Base-by-base conservation (phyloP, 1,140 invertebrate species). In the Eumeta japonica region DNA sequence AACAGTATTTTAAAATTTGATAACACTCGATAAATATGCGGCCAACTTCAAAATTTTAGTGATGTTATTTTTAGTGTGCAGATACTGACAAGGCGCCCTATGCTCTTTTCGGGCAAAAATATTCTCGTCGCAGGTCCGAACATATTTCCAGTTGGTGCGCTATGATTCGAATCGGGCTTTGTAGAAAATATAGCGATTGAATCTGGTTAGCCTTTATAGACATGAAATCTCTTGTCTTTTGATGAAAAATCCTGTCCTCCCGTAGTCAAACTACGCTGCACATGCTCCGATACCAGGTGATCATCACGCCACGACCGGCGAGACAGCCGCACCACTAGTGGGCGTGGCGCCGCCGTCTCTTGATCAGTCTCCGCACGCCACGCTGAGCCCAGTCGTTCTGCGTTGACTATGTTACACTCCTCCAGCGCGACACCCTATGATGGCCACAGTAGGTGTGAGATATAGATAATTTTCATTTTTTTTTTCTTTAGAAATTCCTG, bases 141-240 rank as follows among this genome's bases (percentile, higher is more conserved):
- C 20, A 18, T 40, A 40, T 17, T 17, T 35, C 31, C 39, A 40
- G 3, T n/a, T n/a, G n/a, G n/a, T n/a, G n/a, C n/a, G n/a, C n/a
- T n/a, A n/a, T n/a, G n/a, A n/a, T n/a, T n/a, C 12, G 10, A 7
- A 5, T 3, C 30, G 5, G 10, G 30, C 30, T 16, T 14, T 3
- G 2, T 32, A n/a, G n/a, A n/a, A n/a, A n/a, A n/a, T n/a, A n/a
- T n/a, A n/a, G n/a, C n/a, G n/a, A n/a, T n/a, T n/a, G n/a, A 16
- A 32, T 19, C 7, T 35, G n/a, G 1, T 12, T 40, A 35, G 0
- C 34, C 11, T 20, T 40, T 35, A n/a, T 35, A 28, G n/a, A n/a
- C n/a, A n/a, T n/a, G n/a, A 1, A 19, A 18, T 12, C 16, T 17
- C 1, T 10, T 2, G 3, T 12, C 20, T 7, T n/a, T n/a, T n/a